Conservation (phyloP, 2,113 vertebrate genomes). For the Probosciger aterrimus region DNA sequence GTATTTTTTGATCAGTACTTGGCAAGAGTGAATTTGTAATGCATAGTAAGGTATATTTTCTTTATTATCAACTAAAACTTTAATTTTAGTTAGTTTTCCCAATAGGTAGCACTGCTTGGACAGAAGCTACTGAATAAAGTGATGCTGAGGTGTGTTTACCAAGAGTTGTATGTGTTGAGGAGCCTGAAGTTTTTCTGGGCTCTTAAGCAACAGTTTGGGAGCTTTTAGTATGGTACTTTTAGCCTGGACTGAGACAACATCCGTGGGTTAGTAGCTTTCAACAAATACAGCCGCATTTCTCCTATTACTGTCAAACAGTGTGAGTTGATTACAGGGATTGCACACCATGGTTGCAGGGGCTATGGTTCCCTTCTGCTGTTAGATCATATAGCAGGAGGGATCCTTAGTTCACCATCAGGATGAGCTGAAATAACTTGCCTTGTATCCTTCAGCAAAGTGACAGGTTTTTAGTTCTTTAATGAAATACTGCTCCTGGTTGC, state of each 20-base stretch:
- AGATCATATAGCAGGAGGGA: not conserved
- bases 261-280: not conserved
- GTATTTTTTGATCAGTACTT: not conserved
- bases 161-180: not conserved
- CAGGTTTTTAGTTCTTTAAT: not conserved
- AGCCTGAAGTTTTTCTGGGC: not conserved
- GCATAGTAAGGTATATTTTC: not conserved
- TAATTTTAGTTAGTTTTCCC: conserved; percentile 16
- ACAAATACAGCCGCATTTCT: not conserved
- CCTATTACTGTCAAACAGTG: not conserved
- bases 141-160: not conserved
- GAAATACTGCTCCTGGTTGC: not conserved
- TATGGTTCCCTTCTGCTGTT: not conserved
- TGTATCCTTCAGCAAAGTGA: not conserved
- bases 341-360: not conserved
- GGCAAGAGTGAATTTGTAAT: not conserved
- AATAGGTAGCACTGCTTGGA: conserved; percentile 43
- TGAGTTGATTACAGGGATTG: not conserved
- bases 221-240: not conserved
- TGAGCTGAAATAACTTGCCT: not conserved
- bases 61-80: not conserved
- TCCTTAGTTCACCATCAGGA: not conserved
- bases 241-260: not conserved
- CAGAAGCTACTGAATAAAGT: not conserved
- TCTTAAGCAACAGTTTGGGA: not conserved